Evolutionary conservation across 1,140 invertebrate genomes (phyloP).

Genomic region (Dryas iulia): DNA sequence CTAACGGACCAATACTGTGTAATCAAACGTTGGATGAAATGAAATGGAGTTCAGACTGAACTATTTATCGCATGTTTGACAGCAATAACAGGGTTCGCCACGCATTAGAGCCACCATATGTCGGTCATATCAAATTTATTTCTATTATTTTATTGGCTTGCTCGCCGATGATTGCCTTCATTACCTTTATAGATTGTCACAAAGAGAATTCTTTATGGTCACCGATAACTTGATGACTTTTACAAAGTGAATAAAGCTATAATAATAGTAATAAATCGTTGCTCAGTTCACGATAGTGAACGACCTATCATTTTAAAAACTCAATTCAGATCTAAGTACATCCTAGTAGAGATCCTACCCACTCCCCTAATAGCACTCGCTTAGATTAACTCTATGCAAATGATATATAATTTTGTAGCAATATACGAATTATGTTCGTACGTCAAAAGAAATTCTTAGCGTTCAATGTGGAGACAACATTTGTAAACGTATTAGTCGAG

Average conservation of each 20-base stretch:
- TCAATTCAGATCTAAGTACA: conserved; percentile 36
- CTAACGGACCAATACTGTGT: conserved; percentile 74
- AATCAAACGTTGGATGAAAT: conserved; percentile 74
- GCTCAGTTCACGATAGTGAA: conserved; percentile 53
- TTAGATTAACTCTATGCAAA: conserved; percentile 32
- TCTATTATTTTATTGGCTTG: conserved; percentile 79
- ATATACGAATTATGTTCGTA: conserved; percentile 15
- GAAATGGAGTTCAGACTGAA: conserved; percentile 65
- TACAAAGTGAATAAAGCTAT: conserved; percentile 73
- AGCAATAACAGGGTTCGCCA: conserved; percentile 76
- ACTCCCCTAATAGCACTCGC: conserved; percentile 20
- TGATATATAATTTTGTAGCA: conserved; percentile 17
- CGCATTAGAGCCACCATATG: conserved; percentile 76
- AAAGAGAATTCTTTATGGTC: conserved; percentile 75
- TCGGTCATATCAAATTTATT: conserved; percentile 80
- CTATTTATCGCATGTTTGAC: conserved; percentile 79
- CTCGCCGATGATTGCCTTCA: conserved; percentile 73
- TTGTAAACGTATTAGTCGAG: conserved; percentile 63
- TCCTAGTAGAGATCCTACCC: background rate
- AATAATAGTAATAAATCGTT: conserved; percentile 69
- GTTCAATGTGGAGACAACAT: conserved; percentile 29
- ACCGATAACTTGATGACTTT: conserved; percentile 74
- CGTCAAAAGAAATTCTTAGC: conserved; percentile 11
- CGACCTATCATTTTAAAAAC: conserved; percentile 42
- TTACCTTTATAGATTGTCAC: conserved; percentile 78